phyloP scores from a whole-genome alignment of 2,888 invertebrate species.

The Theretra japonica region DNA sequence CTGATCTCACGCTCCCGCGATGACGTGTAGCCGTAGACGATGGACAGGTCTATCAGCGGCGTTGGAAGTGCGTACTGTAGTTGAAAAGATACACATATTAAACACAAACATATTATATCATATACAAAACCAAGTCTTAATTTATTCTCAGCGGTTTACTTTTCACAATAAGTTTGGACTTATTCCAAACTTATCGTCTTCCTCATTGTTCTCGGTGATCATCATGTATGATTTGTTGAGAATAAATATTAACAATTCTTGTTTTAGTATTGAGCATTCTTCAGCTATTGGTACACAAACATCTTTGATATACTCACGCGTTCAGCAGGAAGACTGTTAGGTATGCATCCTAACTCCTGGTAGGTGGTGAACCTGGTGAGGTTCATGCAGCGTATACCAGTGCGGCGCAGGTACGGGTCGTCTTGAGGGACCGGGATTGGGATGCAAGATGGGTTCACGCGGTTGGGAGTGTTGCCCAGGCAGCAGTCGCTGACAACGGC shows the following conservation, averaged over 20 bases:
- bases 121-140: no score
- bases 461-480: constrained; percentile 42
- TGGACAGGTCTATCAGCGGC: constrained; percentile 2
- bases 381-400: constrained; percentile 55
- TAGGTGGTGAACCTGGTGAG: constrained; percentile 58
- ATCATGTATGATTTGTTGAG: no score
- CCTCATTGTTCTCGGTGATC: no score
- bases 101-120: no score
- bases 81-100: not conserved
- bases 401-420: constrained; percentile 53
- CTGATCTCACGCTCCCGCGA: constrained; percentile 3
- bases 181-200: no score
- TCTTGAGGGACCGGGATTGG: constrained; percentile 54
- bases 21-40: constrained; percentile 5
- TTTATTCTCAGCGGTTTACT: no score
- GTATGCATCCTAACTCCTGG: constrained; percentile 54
- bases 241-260: no score
- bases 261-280: no score
- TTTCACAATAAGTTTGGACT: no score
- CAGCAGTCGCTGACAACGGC: not conserved
- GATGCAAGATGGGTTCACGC: constrained; percentile 44
- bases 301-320: not conserved
- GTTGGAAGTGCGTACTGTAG: constrained; percentile 2
- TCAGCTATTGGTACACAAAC: no score
- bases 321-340: constrained; percentile 37